These are phyloP conservation scores for Megastigmus dorsalis DNA, from an alignment of 2,888 invertebrate genomes.

Conservation along the genomic window DNA sequence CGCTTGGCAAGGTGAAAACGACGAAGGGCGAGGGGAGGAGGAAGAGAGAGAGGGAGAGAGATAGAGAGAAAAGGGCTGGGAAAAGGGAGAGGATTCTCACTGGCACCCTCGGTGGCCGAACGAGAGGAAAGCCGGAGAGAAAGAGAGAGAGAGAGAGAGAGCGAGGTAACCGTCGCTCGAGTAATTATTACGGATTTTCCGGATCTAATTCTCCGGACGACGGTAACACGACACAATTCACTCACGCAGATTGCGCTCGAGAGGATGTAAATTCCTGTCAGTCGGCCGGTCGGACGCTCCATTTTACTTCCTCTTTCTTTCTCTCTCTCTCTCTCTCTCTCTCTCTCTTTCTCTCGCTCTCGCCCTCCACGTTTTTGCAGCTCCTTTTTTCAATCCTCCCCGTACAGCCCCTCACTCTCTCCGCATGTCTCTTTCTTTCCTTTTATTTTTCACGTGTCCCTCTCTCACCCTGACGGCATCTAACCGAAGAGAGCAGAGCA, in stretches of 20 bases:
- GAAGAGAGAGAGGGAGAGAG: constrained; percentile 41
- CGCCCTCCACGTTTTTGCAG: background rate
- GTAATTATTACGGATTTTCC: constrained; percentile 74
- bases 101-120: background rate
- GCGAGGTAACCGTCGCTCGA: constrained; percentile 58
- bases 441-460: background rate
- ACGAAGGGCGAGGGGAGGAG: background rate
- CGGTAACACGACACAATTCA: constrained; percentile 74
- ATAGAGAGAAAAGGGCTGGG: constrained; percentile 33
- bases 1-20: constrained; percentile 45
- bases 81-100: too few species aligned
- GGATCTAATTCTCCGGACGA: constrained; percentile 73
- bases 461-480: constrained; percentile 22
- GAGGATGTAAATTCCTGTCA: constrained; percentile 73
- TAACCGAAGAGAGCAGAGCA: constrained; percentile 35
- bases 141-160: constrained; percentile 48
- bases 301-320: constrained; percentile 66
- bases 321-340: constrained; percentile 46
- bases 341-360: background rate
- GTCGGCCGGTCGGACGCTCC: constrained; percentile 69
- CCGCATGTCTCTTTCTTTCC: background rate
- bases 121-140: constrained; percentile 12
- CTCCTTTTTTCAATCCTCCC: constrained; percentile 10
- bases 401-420: constrained; percentile 33
- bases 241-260: constrained; percentile 73